phyloP scores from a whole-genome alignment of 2,797 vertebrate species.

The Ctenopoma multispine region DNA sequence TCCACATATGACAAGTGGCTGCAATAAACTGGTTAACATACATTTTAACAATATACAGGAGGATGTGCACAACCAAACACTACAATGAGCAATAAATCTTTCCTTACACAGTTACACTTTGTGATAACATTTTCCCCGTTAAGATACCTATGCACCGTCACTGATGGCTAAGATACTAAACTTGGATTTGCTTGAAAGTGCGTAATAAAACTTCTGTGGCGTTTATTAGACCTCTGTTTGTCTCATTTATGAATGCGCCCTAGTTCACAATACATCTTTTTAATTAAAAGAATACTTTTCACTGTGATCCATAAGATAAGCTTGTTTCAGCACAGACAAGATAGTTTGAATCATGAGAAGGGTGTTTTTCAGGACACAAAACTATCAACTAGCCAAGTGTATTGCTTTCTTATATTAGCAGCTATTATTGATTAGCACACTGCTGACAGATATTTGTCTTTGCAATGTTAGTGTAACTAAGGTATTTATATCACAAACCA shows the following conservation, averaged over 20 bases:
- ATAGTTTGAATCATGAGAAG: not conserved
- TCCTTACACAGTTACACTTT: no score
- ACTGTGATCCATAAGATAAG: not conserved
- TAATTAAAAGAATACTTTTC: not conserved
- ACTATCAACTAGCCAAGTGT: slow-evolving; percentile 15
- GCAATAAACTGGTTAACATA: not conserved
- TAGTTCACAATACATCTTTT: not conserved
- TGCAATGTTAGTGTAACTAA: slow-evolving; percentile 27
- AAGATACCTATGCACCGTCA: no score
- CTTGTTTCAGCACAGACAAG: slow-evolving; percentile 5
- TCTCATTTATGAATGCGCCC: not conserved
- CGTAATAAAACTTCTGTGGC: not conserved
- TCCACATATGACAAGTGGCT: no score
- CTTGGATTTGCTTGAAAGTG: not conserved
- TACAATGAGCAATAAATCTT: no score
- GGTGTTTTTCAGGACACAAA: not conserved
- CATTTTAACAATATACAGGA: no score
- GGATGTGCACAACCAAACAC: no score
- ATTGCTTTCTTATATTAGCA: slow-evolving; percentile 28
- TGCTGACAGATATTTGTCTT: slow-evolving; percentile 35
- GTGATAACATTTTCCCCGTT: no score
- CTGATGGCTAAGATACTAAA: not conserved
- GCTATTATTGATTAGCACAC: slow-evolving; percentile 30
- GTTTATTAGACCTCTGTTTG: not conserved
- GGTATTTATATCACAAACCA: slow-evolving; percentile 24